Conservation (phyloP, 2,113 vertebrate genomes). For the Siniperca knerii region DNA sequence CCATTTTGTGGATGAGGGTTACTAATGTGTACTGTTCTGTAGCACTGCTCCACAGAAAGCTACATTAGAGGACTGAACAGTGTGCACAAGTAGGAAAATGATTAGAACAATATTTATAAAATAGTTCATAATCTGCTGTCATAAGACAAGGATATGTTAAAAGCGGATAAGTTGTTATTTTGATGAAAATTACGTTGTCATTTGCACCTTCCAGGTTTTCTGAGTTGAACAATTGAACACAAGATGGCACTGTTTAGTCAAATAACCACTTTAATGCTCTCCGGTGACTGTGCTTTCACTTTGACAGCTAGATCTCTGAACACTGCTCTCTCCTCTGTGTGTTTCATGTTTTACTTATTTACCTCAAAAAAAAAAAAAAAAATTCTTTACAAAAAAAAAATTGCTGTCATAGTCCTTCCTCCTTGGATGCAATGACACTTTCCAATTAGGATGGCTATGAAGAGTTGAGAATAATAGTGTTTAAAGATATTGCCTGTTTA, state of each 20-base stretch:
- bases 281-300: conserved; percentile 1
- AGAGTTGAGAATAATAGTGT: conserved; percentile 25
- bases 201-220: neutral
- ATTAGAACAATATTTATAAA: neutral
- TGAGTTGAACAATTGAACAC: conserved; percentile 49
- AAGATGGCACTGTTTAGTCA: conserved; percentile 80
- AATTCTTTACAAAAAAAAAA: conserved; percentile 19
- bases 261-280: conserved; percentile 10
- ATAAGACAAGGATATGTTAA: neutral
- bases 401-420: neutral
- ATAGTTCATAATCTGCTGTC: neutral
- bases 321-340: neutral
- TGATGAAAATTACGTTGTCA: neutral
- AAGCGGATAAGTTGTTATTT: neutral
- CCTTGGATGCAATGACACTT: neutral
- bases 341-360: conserved; percentile 19
- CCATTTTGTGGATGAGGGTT: conserved; percentile 23
- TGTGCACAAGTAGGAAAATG: neutral
- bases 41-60: neutral
- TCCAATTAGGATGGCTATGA: conserved; percentile 6
- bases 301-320: neutral
- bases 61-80: neutral
- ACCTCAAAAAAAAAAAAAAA: neutral
- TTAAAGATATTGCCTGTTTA: conserved; percentile 31
- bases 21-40: neutral